Evolutionary conservation across 2,797 vertebrate species (phyloP).

Genomic region (Podarcis lilfordi): DNA sequence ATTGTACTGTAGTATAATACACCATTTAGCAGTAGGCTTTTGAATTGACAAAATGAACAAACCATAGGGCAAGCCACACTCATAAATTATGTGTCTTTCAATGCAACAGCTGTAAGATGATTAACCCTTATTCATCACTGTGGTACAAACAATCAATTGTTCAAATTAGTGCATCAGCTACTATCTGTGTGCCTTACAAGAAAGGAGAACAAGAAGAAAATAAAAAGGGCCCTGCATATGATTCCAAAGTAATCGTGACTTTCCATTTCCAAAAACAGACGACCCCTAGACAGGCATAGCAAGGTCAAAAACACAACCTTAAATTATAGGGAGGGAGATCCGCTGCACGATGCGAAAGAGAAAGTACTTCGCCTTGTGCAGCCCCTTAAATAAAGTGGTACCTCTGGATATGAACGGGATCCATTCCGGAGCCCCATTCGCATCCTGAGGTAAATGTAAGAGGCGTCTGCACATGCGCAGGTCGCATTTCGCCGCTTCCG

Average conservation of each 20-base stretch:
- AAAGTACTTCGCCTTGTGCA: no score
- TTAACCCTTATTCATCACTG: constrained; percentile 1
- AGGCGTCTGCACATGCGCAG: fast-evolving
- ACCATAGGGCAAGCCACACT: constrained; percentile 1
- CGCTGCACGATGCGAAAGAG: no score
- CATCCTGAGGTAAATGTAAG: no score
- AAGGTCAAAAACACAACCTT: no score
- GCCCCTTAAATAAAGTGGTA: no score
- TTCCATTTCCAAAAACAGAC: no score
- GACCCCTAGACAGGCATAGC: no score
- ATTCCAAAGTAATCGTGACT: background rate
- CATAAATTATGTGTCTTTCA: constrained; percentile 22
- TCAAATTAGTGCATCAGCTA: constrained; percentile 19
- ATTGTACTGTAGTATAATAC: constrained; percentile 35
- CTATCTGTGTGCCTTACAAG: background rate
- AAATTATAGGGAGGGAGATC: no score
- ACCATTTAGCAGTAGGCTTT: constrained; percentile 21
- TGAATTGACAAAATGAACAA: constrained; percentile 26
- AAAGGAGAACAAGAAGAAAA: background rate
- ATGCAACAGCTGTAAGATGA: constrained; percentile 3
- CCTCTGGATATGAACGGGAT: no score
- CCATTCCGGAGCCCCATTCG: no score
- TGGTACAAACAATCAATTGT: constrained; percentile 1
- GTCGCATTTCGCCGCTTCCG: no score
- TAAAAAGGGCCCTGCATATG: no score